A percentile compares a stretch with the other conserved stretches of the same genome.
Evolutionary conservation across 1,140 invertebrate species (phyloP).

Genomic region (Zaprionus ornatus): DNA sequence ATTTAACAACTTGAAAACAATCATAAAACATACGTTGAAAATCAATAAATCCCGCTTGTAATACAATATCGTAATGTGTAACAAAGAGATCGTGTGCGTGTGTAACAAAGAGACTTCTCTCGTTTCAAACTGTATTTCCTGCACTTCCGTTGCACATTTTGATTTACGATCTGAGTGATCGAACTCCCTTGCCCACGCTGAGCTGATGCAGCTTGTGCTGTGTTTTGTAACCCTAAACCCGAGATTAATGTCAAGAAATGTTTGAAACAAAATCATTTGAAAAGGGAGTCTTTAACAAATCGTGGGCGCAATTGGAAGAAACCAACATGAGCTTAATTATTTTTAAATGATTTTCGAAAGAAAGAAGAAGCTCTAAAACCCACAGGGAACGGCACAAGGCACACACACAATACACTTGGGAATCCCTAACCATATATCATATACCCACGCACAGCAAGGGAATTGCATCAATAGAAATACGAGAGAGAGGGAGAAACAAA

Average conservation of each 20-base stretch:
- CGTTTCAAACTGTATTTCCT: not conserved
- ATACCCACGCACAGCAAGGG: conserved; percentile 38
- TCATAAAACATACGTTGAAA: not conserved
- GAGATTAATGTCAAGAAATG: conserved; percentile 12
- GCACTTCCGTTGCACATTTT: conserved; percentile 1
- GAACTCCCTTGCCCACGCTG: not conserved
- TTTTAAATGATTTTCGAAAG: conserved; percentile 67
- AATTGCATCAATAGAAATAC: conserved; percentile 15
- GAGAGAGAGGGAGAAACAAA: conserved; percentile 3
- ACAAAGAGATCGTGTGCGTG: not conserved
- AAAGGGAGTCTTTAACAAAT: not conserved
- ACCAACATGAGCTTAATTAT: conserved; percentile 72
- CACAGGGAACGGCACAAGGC: conserved; percentile 39
- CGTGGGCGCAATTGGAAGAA: conserved; percentile 14
- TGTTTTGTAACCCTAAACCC: not conserved
- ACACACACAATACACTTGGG: conserved; percentile 21
- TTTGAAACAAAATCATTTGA: conserved; percentile 32
- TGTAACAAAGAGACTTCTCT: not conserved
- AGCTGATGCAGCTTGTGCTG: not conserved
- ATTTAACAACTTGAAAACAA: not conserved
- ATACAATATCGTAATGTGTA: not conserved
- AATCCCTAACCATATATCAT: not conserved
- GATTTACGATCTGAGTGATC: not conserved
- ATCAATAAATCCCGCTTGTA: conserved; percentile 1
- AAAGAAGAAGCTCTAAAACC: conserved; percentile 12